Evolutionary conservation across 2,113 vertebrate species (phyloP), one percentile per base, ranked within the genome.

Genomic region (Speoplatyrhinus poulsoni): DNA sequence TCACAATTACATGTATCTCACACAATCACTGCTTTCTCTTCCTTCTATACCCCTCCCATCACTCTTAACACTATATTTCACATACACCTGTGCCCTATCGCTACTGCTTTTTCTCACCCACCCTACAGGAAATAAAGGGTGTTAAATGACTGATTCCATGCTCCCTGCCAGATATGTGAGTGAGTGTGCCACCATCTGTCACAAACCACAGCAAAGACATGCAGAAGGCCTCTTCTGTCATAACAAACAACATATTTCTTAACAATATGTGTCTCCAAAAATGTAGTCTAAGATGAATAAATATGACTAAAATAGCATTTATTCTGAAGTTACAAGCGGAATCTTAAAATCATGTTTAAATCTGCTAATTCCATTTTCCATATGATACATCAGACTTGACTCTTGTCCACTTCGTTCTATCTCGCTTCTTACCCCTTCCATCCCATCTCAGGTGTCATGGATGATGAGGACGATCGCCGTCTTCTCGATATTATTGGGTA

Each of bases 401-500:
- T 41, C 12, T 46, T 32, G 32, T 9, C 32, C 9, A 6, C 50
- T 54, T n/a, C 49, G n/a, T 65, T 41, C 46, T 48, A 12, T 62
- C 13, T 50, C 49, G 26, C 46, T 13, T 26, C 26, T 26, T 26
- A 26, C 26, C 26, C 46, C 55, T 11, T 15, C 19, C 69, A 13
- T 80, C 88, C 67, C 74, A 75, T 65, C 88, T 7, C 84, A 99
- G 98, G 95, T 98, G 97, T 97, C 95, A 99, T 99, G 98, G 98
- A 99, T 93, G 98, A 99, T 98, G 98, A 97, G 54, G 97, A 98
- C 78, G 97, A 98, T 89, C 96, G 96, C 90, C 96, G 93, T 94
- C 96, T 99, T 95, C 96, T 98, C 92, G 98, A 98, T 95, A 95
- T 99, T 92, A 98, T 99, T 91, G 97, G 98, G 98, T 99, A 95